Conservation (phyloP, 2,113 vertebrate species). For the Muntiacus muntjak region DNA sequence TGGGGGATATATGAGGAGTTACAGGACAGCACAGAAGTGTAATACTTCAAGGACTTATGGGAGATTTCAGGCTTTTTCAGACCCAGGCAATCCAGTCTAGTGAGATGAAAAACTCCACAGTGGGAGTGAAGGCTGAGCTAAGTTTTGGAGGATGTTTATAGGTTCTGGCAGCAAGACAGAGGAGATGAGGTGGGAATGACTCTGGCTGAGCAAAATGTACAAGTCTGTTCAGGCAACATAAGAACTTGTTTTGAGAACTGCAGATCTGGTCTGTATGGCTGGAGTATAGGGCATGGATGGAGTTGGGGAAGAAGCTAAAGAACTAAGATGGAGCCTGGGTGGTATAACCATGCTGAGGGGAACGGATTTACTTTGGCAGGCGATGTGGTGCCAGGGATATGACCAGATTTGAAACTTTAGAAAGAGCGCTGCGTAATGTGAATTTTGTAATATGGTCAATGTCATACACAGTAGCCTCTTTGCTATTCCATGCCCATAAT, state of each 20-base stretch:
- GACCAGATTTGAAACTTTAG: not conserved
- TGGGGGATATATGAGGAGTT: not conserved
- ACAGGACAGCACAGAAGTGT: not conserved
- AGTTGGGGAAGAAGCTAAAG: not conserved
- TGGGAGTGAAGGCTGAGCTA: not conserved
- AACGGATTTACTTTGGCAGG: not conserved
- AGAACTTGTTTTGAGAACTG: not conserved
- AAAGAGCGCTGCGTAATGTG: not conserved
- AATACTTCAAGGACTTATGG: rapidly evolving
- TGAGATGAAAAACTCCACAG: not conserved
- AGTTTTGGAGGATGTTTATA: not conserved
- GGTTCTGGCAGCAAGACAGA: not conserved
- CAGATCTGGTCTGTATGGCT: not conserved
- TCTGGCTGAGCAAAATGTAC: not conserved
- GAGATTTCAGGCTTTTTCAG: not conserved
- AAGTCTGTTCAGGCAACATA: not conserved
- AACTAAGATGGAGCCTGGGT: not conserved
- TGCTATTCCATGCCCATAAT: not conserved
- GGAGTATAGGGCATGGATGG: too few species aligned
- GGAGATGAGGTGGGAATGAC: too few species aligned
- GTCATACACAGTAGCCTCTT: not conserved
- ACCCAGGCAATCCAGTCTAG: not conserved
- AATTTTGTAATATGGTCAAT: not conserved
- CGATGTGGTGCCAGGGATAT: not conserved
- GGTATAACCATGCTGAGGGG: not conserved